Evolutionary conservation across 2,888 invertebrate species (phyloP).

Genomic region (Spilosoma lubricipeda): DNA sequence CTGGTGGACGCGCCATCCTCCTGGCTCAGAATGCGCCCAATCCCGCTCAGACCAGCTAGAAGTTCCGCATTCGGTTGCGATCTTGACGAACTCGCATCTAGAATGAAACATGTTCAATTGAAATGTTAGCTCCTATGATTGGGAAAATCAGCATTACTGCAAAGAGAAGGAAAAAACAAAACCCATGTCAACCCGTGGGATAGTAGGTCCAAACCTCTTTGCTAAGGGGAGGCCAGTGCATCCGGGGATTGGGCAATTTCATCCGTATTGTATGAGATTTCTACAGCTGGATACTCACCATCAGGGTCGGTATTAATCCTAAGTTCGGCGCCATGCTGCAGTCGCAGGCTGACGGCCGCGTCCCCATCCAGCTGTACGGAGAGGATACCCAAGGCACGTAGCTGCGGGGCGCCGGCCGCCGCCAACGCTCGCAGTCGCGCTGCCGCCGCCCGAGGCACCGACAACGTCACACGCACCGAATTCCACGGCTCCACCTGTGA

Average conservation of each 20-base stretch:
- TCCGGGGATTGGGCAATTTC: no score
- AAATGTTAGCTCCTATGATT: background rate
- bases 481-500: constrained; percentile 97
- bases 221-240: no score
- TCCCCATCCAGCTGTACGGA: constrained; percentile 98
- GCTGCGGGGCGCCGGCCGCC: constrained; percentile 94
- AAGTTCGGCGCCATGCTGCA: constrained; percentile 84
- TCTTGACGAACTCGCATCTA: constrained; percentile 76
- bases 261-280: no score
- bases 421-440: constrained; percentile 96
- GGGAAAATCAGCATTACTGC: no score
- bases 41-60: constrained; percentile 73
- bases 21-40: constrained; percentile 71
- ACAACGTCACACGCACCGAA: constrained; percentile 98
- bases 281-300: constrained; percentile 50
- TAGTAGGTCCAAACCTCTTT: no score
- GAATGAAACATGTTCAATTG: background rate
- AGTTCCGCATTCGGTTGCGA: constrained; percentile 71
- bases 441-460: constrained; percentile 98
- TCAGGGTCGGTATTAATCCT: constrained; percentile 75
- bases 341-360: constrained; percentile 90
- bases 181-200: no score
- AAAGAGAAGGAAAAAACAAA: no score
- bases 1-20: constrained; percentile 63
- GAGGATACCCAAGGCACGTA: constrained; percentile 96